Evolutionary conservation across 2,797 vertebrate species (phyloP), one percentile per base, ranked within the genome.

Genomic region (Rallus crepitans): DNA sequence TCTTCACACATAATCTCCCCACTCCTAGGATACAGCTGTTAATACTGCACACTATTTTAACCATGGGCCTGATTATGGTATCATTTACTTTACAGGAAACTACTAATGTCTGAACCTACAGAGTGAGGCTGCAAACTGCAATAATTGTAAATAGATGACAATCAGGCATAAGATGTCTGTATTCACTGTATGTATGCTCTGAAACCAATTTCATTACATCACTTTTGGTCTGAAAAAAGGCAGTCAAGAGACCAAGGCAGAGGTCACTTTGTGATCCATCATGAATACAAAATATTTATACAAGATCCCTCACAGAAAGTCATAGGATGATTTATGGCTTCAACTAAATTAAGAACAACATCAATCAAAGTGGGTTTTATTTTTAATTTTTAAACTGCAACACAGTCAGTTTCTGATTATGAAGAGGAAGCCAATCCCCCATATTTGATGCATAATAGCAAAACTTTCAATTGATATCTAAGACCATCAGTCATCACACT

Each of bases 331-430:
- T 97, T 95, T 96, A 95, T 92, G 45, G 28, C 24, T 87, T 23
- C 75, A 96, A 87, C 53, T 79, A 92, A 90, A 94, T 95, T 96
- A 96, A 96, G 90, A 95, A n/a, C 31, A 88, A 56, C 71, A 96
- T 97, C 76, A 91, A 82, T 96, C 94, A 95, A 92, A 86, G 35
- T 1, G 12, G 30, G 88, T 93, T 91, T 87, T 37, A 78, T 84
- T 96, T 95, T 94, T 86, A 89, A 87, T 93, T 90, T 94, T 95
- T 57, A 60, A 87, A 89, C 80, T 35, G 24, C 50, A 94, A 57
- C n/a, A 56, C 12, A 45, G 69, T 94, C 31, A 18, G 11, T 89
- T 96, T 91, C 31, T 82, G 48, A 82, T 85, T 73, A 64, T 47
- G 65, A 87, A 63, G 53, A 70, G 24, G 55, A 93, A 91, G 27